A percentile compares a stretch with the other conserved stretches of the same genome.
These are phyloP conservation scores for Dasypus novemcinctus DNA, from an alignment of 2,113 vertebrate genomes.

Conservation along the genomic window DNA sequence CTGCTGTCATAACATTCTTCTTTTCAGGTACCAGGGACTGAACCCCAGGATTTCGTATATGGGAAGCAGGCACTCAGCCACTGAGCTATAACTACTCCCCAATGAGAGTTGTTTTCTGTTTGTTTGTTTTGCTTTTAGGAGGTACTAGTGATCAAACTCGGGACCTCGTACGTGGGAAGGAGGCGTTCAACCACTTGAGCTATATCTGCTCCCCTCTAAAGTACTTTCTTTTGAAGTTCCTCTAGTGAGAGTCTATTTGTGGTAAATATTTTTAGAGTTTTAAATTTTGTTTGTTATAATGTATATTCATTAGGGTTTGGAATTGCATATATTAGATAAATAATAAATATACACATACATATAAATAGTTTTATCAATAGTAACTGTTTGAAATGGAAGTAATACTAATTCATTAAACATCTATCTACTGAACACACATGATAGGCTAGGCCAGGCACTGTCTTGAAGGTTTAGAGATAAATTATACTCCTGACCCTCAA, in stretches of 20 bases:
- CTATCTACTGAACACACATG: background rate
- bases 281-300: background rate
- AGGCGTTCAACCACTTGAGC: too few relatives aligned
- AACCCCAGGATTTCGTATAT: too few relatives aligned
- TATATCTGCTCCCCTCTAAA: background rate
- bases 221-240: background rate
- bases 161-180: too few relatives aligned
- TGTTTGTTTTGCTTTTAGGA: too few relatives aligned
- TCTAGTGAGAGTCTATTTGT: background rate
- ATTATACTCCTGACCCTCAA: accelerated
- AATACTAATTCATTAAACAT: background rate
- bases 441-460: accelerated
- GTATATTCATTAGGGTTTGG: background rate
- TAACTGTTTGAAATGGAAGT: background rate
- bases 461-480: background rate
- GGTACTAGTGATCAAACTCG: too few relatives aligned
- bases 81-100: too few relatives aligned
- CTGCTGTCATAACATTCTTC: background rate
- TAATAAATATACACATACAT: background rate
- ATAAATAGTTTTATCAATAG: background rate
- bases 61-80: too few relatives aligned
- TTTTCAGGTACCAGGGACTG: too few relatives aligned
- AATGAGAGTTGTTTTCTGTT: too few relatives aligned
- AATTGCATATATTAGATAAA: background rate
- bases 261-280: background rate